These are phyloP conservation scores for Phalloptychus januarius DNA, from an alignment of 2,797 vertebrate genomes.

Conservation along the genomic window DNA sequence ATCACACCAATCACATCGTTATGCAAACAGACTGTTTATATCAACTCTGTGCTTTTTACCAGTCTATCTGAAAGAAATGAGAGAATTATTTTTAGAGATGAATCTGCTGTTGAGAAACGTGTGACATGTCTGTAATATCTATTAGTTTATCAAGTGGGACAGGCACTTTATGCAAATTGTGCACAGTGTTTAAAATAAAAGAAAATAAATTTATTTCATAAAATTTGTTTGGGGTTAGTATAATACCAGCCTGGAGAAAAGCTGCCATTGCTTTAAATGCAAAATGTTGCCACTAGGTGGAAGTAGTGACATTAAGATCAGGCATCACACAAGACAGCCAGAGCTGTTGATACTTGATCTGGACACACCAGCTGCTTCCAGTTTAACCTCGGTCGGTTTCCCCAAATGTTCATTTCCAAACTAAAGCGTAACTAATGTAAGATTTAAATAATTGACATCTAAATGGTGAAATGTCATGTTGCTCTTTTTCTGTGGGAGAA, in stretches of 20 bases:
- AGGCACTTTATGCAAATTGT: slow-evolving; percentile 6
- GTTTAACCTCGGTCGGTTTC: slow-evolving; percentile 6
- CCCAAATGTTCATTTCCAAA: slow-evolving; percentile 10
- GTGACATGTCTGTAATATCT: background rate
- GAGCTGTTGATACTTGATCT: slow-evolving; percentile 44
- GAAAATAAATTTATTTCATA: slow-evolving; percentile 41
- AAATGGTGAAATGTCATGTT: slow-evolving; percentile 81
- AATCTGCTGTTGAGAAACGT: background rate
- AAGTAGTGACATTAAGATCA: slow-evolving; percentile 13
- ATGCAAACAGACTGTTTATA: background rate
- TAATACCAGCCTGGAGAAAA: background rate
- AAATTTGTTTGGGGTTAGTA: background rate
- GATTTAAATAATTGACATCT: background rate
- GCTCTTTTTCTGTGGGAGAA: slow-evolving; percentile 82
- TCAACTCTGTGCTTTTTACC: background rate
- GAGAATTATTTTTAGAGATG: background rate
- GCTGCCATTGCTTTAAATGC: background rate
- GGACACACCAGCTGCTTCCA: slow-evolving; percentile 9
- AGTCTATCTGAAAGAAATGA: background rate
- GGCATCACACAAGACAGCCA: slow-evolving; percentile 25
- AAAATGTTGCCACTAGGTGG: slow-evolving; percentile 56
- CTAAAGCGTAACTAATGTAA: background rate
- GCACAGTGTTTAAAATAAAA: slow-evolving; percentile 24
- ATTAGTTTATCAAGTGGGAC: background rate
- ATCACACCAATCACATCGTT: slow-evolving; percentile 10